These are phyloP conservation scores for Holothuria glaberrima DNA, from an alignment of 35 echinoderm and acorn worm species.

Conservation along the genomic window DNA sequence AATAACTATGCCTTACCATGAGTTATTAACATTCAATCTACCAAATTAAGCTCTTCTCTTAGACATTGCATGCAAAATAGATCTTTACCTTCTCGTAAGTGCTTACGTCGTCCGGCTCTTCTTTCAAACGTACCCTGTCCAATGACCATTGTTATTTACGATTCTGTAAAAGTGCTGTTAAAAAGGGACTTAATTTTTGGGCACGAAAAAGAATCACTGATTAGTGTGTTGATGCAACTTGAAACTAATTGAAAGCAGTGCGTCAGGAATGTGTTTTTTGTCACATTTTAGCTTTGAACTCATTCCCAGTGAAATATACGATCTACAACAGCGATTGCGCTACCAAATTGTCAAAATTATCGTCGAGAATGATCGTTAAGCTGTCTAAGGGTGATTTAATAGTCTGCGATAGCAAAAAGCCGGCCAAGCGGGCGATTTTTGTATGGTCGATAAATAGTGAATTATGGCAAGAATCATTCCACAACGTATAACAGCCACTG, in stretches of 20 bases:
- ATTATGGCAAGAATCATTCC: constrained; percentile 14
- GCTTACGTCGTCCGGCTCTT: too few relatives aligned
- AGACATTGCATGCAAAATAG: too few relatives aligned
- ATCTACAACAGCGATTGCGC: background rate
- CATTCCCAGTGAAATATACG: constrained; percentile 8
- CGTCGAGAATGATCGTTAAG: constrained; percentile 16
- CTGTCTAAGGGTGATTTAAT: constrained; percentile 37
- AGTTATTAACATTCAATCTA: too few relatives aligned
- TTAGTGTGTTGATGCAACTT: constrained; percentile 4
- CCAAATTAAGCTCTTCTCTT: too few relatives aligned
- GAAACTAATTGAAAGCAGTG: background rate
- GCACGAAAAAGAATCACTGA: too few relatives aligned
- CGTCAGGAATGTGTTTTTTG: constrained; percentile 31
- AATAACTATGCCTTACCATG: too few relatives aligned
- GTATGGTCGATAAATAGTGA: constrained; percentile 38
- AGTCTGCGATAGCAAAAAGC: constrained; percentile 25
- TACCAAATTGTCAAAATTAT: constrained; percentile 50
- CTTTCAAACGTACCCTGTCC: too few relatives aligned
- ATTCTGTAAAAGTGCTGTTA: too few relatives aligned
- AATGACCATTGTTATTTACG: too few relatives aligned
- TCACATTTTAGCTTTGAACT: constrained; percentile 14
- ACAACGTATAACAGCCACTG: constrained; percentile 1
- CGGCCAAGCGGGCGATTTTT: constrained; percentile 22
- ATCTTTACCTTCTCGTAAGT: too few relatives aligned
- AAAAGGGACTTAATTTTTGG: too few relatives aligned